Conservation (phyloP, 2,113 vertebrate genomes). For the Parotia lawesii region DNA sequence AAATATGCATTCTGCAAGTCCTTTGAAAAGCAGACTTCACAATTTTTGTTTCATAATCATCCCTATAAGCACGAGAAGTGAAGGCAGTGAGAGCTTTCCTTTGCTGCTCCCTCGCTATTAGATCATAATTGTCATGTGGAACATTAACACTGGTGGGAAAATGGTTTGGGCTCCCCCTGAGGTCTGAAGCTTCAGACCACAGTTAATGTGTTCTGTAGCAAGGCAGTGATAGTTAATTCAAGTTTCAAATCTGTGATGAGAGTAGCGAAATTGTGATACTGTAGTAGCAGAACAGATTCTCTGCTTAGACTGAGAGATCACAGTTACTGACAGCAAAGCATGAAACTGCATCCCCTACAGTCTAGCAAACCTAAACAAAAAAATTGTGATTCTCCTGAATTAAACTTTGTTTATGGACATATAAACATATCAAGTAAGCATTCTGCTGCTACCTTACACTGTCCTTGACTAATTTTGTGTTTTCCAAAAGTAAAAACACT, state of each 20-base stretch:
- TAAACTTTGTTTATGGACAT: background rate
- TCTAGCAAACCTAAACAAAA: background rate
- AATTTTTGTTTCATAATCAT: background rate
- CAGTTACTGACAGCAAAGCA: background rate
- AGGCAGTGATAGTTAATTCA: background rate
- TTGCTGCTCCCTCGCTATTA: background rate
- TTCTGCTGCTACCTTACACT: background rate
- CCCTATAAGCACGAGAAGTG: rapidly evolving
- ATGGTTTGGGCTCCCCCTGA: background rate
- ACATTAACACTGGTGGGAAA: background rate
- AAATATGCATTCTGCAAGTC: background rate
- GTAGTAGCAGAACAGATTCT: background rate
- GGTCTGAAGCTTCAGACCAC: background rate
- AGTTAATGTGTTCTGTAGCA: background rate
- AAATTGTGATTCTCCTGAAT: background rate
- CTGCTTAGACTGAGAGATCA: background rate
- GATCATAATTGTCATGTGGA: background rate
- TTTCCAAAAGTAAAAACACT: background rate
- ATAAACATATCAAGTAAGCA: background rate
- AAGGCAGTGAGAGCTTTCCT: background rate
- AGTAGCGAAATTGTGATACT: background rate
- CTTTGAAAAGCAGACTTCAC: background rate
- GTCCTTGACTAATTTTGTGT: background rate
- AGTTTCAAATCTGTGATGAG: background rate
- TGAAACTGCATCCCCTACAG: background rate